phyloP scores from a whole-genome alignment of 37 sponge, comb jelly and placozoan genomes.

The Spongia lamella region DNA sequence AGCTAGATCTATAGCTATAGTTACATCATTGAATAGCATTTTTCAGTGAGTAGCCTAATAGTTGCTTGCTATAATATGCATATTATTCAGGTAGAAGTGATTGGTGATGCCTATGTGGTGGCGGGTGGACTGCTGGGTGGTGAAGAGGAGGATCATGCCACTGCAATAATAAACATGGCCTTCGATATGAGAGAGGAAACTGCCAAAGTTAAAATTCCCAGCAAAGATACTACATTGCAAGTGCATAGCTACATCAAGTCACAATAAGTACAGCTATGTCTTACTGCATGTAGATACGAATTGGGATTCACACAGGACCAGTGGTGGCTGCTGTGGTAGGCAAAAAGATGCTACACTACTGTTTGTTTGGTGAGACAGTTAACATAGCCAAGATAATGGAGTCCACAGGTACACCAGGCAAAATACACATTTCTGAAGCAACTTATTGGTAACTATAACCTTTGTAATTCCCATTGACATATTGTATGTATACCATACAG shows the following conservation, averaged over 20 bases:
- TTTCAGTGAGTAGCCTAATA: too few relatives aligned
- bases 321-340: slow-evolving; percentile 94
- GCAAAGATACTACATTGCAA: background rate
- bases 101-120: slow-evolving; percentile 92
- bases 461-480: background rate
- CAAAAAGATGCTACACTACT: slow-evolving; percentile 89
- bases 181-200: slow-evolving; percentile 69
- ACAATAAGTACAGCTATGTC: too few relatives aligned
- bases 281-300: slow-evolving; percentile 55
- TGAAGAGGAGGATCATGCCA: slow-evolving; percentile 26
- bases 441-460: slow-evolving; percentile 53
- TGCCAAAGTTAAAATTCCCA: slow-evolving; percentile 38
- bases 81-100: slow-evolving; percentile 73
- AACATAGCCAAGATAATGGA: slow-evolving; percentile 94
- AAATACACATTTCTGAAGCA: slow-evolving; percentile 55
- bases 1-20: too few relatives aligned
- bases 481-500: too few relatives aligned
- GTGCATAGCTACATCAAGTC: too few relatives aligned
- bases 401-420: slow-evolving; percentile 67
- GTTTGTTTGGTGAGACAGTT: slow-evolving; percentile 96
- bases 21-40: too few relatives aligned
- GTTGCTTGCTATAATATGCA: background rate
- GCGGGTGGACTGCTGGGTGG: slow-evolving; percentile 73
- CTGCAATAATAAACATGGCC: slow-evolving; percentile 62
- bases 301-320: slow-evolving; percentile 92